Evolutionary conservation across 2,113 vertebrate genomes (phyloP).

Genomic region (Irena cyanogastra): DNA sequence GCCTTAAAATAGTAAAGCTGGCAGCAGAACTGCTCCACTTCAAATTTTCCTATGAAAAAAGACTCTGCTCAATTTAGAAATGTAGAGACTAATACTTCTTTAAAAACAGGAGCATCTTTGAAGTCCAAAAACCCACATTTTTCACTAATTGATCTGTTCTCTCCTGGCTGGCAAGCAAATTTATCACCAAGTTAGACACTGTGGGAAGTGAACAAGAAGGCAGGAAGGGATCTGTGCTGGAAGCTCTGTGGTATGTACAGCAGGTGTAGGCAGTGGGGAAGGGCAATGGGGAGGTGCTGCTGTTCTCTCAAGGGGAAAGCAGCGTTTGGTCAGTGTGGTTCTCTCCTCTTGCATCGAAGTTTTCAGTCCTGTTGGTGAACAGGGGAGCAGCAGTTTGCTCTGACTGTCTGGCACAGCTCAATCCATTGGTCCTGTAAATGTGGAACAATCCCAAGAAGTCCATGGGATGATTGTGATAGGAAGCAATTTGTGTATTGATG

Average conservation of each 20-base stretch:
- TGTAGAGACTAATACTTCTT: background rate
- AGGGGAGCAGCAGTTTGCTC: background rate
- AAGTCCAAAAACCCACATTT: background rate
- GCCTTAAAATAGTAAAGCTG: background rate
- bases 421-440: background rate
- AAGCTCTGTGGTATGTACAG: background rate
- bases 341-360: fast-evolving
- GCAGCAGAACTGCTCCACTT: background rate
- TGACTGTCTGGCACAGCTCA: background rate
- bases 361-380: background rate
- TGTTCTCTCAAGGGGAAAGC: background rate
- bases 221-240: background rate
- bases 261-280: background rate
- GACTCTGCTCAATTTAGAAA: background rate
- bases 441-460: background rate
- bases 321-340: background rate
- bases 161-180: background rate
- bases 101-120: background rate
- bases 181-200: background rate
- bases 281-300: no score
- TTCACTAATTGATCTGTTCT: background rate
- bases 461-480: background rate
- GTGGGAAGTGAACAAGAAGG: background rate
- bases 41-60: background rate
- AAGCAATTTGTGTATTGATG: background rate